Evolutionary conservation across 2,113 vertebrate species (phyloP).

Genomic region (Nibea coibor): DNA sequence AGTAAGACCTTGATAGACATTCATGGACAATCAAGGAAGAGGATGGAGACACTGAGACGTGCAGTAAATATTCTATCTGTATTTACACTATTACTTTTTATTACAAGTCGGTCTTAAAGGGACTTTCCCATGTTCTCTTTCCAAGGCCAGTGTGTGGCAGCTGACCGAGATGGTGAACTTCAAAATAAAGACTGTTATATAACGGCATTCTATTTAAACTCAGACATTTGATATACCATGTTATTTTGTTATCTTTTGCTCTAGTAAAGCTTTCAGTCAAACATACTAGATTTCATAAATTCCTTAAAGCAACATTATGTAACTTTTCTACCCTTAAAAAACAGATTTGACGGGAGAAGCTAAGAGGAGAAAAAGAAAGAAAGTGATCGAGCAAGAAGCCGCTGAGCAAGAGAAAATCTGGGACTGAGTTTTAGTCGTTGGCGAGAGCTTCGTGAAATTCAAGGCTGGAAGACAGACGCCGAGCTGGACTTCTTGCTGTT

Average conservation of each 20-base stretch:
- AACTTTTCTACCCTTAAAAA: too few relatives aligned
- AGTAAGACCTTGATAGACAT: conserved; percentile 15
- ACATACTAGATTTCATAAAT: not conserved
- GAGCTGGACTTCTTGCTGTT: too few relatives aligned
- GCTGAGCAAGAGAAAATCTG: too few relatives aligned
- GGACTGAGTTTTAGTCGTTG: too few relatives aligned
- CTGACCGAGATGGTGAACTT: not conserved
- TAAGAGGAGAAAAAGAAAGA: too few relatives aligned
- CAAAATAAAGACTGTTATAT: not conserved
- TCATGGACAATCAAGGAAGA: not conserved
- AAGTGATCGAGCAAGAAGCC: too few relatives aligned
- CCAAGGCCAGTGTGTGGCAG: not conserved
- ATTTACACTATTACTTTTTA: not conserved
- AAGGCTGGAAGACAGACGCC: too few relatives aligned
- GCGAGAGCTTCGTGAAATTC: too few relatives aligned
- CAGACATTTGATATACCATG: not conserved
- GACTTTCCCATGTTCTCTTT: not conserved
- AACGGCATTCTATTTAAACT: not conserved
- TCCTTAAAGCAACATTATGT: too few relatives aligned
- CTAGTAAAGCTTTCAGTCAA: not conserved
- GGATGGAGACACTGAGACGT: not conserved
- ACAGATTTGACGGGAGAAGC: too few relatives aligned
- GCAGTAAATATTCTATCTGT: not conserved
- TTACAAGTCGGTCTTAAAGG: not conserved
- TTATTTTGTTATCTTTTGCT: not conserved